These are phyloP conservation scores for Drosophila lacteicornis DNA, from an alignment of 1,140 invertebrate species.

Conservation along the genomic window DNA sequence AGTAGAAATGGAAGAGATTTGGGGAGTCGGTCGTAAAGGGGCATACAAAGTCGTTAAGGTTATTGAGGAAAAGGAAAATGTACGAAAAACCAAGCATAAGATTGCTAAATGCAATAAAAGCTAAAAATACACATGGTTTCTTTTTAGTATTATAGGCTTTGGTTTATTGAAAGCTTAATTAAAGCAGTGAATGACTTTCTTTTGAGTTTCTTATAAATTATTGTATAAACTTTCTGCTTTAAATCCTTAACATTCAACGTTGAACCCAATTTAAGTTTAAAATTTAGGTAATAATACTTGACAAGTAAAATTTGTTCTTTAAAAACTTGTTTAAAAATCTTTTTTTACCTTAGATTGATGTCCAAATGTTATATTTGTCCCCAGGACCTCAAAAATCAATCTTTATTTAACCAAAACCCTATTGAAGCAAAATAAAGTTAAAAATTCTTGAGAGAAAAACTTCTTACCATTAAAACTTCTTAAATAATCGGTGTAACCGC, in stretches of 20 bases:
- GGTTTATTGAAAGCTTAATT: not conserved
- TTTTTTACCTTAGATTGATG: not conserved
- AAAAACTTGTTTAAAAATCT: too few species aligned
- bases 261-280: not conserved
- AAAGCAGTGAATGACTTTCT: too few species aligned
- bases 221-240: not conserved
- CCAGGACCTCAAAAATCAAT: not conserved
- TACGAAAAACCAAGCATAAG: not conserved
- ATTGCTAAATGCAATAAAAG: not conserved
- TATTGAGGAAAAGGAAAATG: not conserved
- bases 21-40: conserved; percentile 8
- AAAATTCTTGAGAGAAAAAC: not conserved
- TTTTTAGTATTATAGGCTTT: not conserved
- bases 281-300: not conserved
- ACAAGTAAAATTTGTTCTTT: not conserved
- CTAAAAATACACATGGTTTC: not conserved
- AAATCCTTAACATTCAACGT: not conserved
- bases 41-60: conserved; percentile 1
- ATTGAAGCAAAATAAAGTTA: not conserved
- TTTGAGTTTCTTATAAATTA: not conserved
- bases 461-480: too few species aligned
- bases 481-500: not conserved
- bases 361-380: too few species aligned
- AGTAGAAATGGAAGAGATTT: conserved; percentile 5
- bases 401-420: not conserved